These are phyloP conservation scores for Alethe castanea DNA, from an alignment of 2,113 vertebrate species.

Conservation along the genomic window DNA sequence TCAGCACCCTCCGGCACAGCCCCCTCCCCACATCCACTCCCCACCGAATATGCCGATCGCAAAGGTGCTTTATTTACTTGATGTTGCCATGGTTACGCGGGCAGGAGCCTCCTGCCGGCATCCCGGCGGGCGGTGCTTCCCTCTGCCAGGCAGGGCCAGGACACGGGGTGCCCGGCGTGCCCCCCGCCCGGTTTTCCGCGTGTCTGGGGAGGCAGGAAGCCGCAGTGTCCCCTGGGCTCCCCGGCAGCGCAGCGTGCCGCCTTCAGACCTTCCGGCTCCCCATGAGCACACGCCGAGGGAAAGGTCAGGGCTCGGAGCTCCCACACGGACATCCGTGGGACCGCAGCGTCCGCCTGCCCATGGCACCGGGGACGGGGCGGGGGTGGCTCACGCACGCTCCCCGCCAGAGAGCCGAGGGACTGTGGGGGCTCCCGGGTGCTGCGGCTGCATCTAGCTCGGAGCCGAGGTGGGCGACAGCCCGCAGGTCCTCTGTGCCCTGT, in stretches of 20 bases:
- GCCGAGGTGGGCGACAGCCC: background rate
- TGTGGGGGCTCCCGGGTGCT: background rate
- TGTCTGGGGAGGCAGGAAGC: slow-evolving; percentile 46
- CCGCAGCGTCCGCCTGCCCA: background rate
- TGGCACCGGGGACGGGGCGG: background rate
- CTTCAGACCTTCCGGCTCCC: slow-evolving; percentile 62
- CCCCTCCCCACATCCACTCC: background rate
- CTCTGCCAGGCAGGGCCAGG: slow-evolving; percentile 21
- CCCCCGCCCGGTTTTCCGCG: background rate
- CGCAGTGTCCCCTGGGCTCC: slow-evolving; percentile 51
- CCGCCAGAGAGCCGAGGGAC: background rate
- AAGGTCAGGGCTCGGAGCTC: slow-evolving; percentile 39
- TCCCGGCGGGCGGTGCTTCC: slow-evolving; percentile 14
- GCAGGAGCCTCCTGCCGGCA: slow-evolving; percentile 57
- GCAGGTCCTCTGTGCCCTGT: background rate
- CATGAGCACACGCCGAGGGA: background rate
- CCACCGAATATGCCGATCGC: background rate
- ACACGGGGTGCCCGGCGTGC: background rate
- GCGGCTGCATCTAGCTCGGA: background rate
- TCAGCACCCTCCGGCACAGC: fast-evolving
- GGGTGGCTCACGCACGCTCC: background rate
- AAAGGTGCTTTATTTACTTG: slow-evolving; percentile 77
- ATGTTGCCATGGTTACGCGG: slow-evolving; percentile 70
- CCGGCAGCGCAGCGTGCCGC: slow-evolving; percentile 11
- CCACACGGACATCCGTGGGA: background rate